A percentile compares a stretch with the other conserved stretches of the same genome.
Evolutionary conservation across 2,797 vertebrate species (phyloP).

Genomic region (Denticeps clupeoides): DNA sequence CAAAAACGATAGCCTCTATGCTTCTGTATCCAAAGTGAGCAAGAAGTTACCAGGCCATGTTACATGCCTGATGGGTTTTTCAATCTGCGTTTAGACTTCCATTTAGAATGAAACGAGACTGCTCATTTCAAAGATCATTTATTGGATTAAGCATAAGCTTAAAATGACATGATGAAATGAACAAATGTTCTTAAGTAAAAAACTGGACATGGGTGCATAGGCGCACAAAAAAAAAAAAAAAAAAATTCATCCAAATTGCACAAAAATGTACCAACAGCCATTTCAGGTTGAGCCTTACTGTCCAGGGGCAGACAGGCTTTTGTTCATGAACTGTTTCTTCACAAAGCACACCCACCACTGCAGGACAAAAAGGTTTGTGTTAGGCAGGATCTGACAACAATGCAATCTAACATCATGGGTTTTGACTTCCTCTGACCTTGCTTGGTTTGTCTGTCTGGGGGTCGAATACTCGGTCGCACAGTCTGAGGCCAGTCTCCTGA

Average conservation of each 20-base stretch:
- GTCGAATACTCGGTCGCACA: constrained; percentile 97
- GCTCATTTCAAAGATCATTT: constrained; percentile 40
- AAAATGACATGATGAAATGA: constrained; percentile 45
- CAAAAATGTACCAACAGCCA: constrained; percentile 26
- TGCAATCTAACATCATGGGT: no score
- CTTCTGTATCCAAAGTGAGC: no score
- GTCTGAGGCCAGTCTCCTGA: constrained; percentile 87
- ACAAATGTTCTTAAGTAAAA: constrained; percentile 50
- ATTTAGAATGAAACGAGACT: not conserved
- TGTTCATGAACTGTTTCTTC: constrained; percentile 99
- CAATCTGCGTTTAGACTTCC: no score
- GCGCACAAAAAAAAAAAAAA: constrained; percentile 14
- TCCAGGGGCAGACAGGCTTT: constrained; percentile 91
- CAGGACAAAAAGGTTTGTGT: constrained; percentile 29
- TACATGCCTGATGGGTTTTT: no score
- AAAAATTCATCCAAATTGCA: constrained; percentile 27
- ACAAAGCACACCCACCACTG: constrained; percentile 99
- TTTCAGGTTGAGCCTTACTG: constrained; percentile 55
- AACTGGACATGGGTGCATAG: constrained; percentile 38
- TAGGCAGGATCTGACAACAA: no score
- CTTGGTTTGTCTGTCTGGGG: constrained; percentile 95
- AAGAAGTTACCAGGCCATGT: no score
- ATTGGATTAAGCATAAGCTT: constrained; percentile 73
- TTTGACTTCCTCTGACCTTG: no score
- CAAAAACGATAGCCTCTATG: no score